Base-by-base conservation (phyloP, 2,888 invertebrate species). In the Trypoxylon attenuatum region DNA sequence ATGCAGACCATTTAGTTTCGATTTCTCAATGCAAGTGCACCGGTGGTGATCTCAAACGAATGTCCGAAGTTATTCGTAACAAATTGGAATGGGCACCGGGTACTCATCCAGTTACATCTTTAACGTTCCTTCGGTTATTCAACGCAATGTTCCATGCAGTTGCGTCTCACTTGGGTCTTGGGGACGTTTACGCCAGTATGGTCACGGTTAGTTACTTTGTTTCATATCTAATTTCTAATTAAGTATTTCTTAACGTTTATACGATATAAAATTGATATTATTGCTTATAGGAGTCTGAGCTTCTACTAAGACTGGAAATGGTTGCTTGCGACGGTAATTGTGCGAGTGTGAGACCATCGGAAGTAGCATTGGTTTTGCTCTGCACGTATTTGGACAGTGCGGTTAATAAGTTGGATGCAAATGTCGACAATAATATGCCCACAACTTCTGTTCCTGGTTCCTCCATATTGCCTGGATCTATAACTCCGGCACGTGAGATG, bases 11-110 rank as follows among this genome's bases (percentile, higher is more conserved):
- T 83, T 87, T 95, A 61, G 93, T 89, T 45, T 89, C 89, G 1
- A 90, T 91, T 67, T 91, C 91, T 0, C 92, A 94, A 86, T 94
- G 94, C 81, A 93, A 94, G 82, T 96, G 96, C 88, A 94, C 95
- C 21, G 91, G 93, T 51, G 92, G 94, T 77, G 96, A 96, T 89
- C 91, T 96, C 81, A 88, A 91, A 18, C 93, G 97, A 73, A 97
- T 97, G 96, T 93, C 95, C 56, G 91, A 91, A 61, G 92, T 96
- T 62, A 91, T 97, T 79, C 90, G 90, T 16, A 91, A 92, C 87
- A 96, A 96, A 88, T 89, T 95, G 78, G 92, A 91, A 71, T 90
- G 91, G 67, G 88, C 89, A 67, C 89, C 89, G 70, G 90, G 89
- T 55, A 89, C 89, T 51, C 87, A 89, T 50, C 90, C 91, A 2